Evolutionary conservation across 2,888 invertebrate species (phyloP).

Genomic region (Stictocephala bisonia): DNA sequence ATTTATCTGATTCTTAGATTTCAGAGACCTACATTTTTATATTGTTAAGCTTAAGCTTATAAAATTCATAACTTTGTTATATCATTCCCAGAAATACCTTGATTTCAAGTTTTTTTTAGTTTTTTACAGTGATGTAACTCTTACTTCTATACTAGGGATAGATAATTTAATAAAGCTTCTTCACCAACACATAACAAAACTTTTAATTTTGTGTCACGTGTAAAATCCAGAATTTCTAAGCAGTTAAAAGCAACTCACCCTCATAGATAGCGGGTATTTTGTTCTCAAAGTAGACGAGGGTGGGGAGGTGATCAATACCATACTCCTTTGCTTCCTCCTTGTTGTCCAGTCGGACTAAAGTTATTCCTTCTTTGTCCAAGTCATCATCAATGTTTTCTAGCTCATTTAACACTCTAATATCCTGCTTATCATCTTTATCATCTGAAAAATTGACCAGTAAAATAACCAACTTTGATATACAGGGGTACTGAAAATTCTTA

Average conservation of each 20-base stretch:
- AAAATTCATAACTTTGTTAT: too few relatives aligned
- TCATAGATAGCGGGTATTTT: slow-evolving; percentile 92
- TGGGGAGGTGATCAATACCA: slow-evolving; percentile 89
- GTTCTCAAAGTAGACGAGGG: slow-evolving; percentile 89
- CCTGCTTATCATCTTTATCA: slow-evolving; percentile 91
- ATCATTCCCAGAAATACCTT: too few relatives aligned
- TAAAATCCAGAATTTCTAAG: too few relatives aligned
- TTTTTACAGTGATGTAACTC: too few relatives aligned
- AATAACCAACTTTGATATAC: neutral
- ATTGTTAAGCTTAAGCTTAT: too few relatives aligned
- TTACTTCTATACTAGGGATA: too few relatives aligned
- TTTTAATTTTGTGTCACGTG: too few relatives aligned
- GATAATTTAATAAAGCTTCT: too few relatives aligned
- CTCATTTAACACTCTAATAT: slow-evolving; percentile 87
- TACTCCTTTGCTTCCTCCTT: slow-evolving; percentile 91
- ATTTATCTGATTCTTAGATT: too few relatives aligned
- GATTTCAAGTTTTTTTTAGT: too few relatives aligned
- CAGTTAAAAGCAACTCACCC: slow-evolving; percentile 67
- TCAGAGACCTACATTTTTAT: too few relatives aligned
- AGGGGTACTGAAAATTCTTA: neutral
- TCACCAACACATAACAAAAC: too few relatives aligned
- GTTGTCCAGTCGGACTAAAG: slow-evolving; percentile 91
- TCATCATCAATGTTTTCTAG: slow-evolving; percentile 94
- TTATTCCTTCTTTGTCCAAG: slow-evolving; percentile 88
- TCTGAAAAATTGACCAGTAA: slow-evolving; percentile 68